A percentile compares a stretch with the other conserved stretches of the same genome.
These are phyloP conservation scores for Zosterops lateralis DNA, from an alignment of 2,113 vertebrate species.

Conservation along the genomic window DNA sequence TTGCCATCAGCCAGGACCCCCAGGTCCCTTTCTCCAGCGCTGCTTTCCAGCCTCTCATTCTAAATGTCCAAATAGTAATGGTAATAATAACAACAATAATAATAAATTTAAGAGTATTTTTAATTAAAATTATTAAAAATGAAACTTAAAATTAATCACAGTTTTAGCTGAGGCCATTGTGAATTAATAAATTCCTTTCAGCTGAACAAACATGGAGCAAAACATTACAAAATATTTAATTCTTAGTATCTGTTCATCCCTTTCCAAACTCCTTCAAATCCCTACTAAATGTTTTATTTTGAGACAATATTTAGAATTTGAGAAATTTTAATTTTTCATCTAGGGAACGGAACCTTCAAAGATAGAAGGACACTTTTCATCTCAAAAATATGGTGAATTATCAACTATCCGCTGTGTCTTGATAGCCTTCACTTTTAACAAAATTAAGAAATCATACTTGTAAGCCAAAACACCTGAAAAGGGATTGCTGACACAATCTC, in stretches of 20 bases:
- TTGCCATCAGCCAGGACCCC: accelerated
- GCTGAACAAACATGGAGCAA: background rate
- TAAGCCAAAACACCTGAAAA: background rate
- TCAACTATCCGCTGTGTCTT: background rate
- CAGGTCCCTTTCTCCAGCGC: accelerated
- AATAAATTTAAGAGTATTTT: background rate
- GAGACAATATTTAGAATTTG: background rate
- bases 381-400: background rate
- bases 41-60: background rate
- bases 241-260: background rate
- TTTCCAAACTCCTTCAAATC: accelerated
- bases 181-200: background rate
- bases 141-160: background rate
- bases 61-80: background rate
- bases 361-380: background rate
- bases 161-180: background rate
- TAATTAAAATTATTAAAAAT: background rate
- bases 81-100: background rate
- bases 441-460: background rate
- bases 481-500: background rate
- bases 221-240: background rate
- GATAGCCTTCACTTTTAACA: background rate
- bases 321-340: background rate
- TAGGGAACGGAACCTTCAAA: background rate
- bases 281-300: background rate